Conservation (phyloP, 53 echinoderm and acorn worm species). For the Crossaster papposus region DNA sequence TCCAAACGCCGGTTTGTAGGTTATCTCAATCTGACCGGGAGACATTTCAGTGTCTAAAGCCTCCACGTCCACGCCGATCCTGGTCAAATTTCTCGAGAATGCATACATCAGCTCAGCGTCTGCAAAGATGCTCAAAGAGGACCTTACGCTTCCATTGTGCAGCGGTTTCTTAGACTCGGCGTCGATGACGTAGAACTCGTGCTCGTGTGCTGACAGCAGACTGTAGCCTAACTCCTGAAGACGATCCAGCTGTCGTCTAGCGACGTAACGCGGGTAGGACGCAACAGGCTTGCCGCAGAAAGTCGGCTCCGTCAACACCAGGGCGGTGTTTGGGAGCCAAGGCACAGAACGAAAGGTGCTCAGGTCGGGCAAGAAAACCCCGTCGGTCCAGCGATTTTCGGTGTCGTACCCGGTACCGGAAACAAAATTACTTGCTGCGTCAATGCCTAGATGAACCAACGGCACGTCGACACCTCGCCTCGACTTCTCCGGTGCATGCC, state of each 20-base stretch:
- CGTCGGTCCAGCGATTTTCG: slow-evolving; percentile 74
- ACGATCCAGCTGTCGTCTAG: slow-evolving; percentile 70
- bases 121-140: slow-evolving; percentile 64
- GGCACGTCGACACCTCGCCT: slow-evolving; percentile 65
- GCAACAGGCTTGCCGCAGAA: slow-evolving; percentile 52
- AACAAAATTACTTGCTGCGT: slow-evolving; percentile 62
- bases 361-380: slow-evolving; percentile 74
- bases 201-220: slow-evolving; percentile 82
- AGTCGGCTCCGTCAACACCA: slow-evolving; percentile 70
- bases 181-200: slow-evolving; percentile 90
- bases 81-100: slow-evolving; percentile 8
- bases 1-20: slow-evolving; percentile 81
- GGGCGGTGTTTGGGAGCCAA: slow-evolving; percentile 77
- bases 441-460: slow-evolving; percentile 63
- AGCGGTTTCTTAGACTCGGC: slow-evolving; percentile 70
- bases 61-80: slow-evolving; percentile 73
- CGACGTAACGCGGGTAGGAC: slow-evolving; percentile 76
- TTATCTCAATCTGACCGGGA: slow-evolving; percentile 82
- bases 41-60: slow-evolving; percentile 72
- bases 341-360: slow-evolving; percentile 78
- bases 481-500: slow-evolving; percentile 74
- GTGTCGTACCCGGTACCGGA: slow-evolving; percentile 67
- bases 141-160: slow-evolving; percentile 63
- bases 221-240: slow-evolving; percentile 75
- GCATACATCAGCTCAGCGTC: slow-evolving; percentile 48